Conservation (phyloP, 1,140 invertebrate species). For the Drosophila melanica region DNA sequence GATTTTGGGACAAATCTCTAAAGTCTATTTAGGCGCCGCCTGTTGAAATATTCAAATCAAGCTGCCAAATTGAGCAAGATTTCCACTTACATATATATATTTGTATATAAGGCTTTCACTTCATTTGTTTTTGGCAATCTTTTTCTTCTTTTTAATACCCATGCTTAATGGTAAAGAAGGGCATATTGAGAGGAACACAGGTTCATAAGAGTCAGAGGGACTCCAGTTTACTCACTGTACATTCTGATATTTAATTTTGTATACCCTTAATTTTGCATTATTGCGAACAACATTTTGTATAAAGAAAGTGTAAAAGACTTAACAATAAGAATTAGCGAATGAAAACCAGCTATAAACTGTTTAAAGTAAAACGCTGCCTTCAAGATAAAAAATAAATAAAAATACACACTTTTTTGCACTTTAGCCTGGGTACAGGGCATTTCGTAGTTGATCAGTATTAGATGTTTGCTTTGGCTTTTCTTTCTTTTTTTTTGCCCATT, state of each 20-base stretch:
- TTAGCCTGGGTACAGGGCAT: neutral
- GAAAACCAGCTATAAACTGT: too few species aligned
- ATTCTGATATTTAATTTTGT: too few species aligned
- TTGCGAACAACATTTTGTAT: too few species aligned
- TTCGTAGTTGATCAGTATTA: neutral
- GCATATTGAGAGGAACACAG: too few species aligned
- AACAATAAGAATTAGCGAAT: too few species aligned
- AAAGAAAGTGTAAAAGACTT: too few species aligned
- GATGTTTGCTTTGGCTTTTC: neutral
- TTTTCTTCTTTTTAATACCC: neutral
- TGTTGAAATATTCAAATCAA: constrained; percentile 63
- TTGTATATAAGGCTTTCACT: constrained; percentile 53
- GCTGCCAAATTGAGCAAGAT: constrained; percentile 55
- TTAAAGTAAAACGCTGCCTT: too few species aligned
- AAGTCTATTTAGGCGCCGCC: constrained; percentile 55
- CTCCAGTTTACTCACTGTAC: too few species aligned
- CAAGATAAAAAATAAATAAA: too few species aligned
- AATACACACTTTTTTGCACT: too few species aligned
- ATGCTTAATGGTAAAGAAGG: neutral
- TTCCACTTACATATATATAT: constrained; percentile 45
- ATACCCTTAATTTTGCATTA: too few species aligned
- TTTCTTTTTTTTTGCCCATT: constrained; percentile 36
- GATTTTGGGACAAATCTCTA: constrained; percentile 41
- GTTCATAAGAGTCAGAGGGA: too few species aligned
- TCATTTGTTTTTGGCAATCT: constrained; percentile 43